These are phyloP conservation scores for Mormyrus lacerda DNA, from an alignment of 2,113 vertebrate species.

Conservation along the genomic window DNA sequence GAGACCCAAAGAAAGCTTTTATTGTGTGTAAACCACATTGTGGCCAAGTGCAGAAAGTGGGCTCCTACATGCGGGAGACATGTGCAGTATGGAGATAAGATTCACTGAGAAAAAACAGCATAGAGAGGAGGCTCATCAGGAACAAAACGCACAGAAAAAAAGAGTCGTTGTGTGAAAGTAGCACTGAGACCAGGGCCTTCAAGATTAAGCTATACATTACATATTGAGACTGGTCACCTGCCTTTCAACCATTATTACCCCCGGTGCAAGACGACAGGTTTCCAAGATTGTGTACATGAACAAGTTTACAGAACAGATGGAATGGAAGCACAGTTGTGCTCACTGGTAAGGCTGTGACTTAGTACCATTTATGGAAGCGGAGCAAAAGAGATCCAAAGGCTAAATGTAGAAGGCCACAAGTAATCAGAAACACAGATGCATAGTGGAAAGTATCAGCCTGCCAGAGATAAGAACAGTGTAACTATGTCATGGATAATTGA, in stretches of 20 bases:
- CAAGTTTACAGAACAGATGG: not conserved
- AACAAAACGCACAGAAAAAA: not conserved
- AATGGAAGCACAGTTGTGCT: not conserved
- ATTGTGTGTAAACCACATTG: not conserved
- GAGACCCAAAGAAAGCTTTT: not conserved
- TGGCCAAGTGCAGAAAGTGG: not conserved
- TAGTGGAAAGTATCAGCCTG: not conserved
- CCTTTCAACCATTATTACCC: not conserved
- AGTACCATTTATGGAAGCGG: not conserved
- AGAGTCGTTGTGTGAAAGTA: not conserved
- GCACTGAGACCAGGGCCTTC: not conserved
- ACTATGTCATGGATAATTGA: not conserved
- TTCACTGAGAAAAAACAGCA: not conserved
- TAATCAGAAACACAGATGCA: not conserved
- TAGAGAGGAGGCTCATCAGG: not conserved
- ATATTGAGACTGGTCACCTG: not conserved
- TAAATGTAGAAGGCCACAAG: slow-evolving; percentile 1
- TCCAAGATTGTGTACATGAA: not conserved
- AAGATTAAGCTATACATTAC: not conserved
- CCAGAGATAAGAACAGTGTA: not conserved
- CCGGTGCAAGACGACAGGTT: not conserved
- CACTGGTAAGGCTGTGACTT: not conserved
- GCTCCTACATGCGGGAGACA: not conserved
- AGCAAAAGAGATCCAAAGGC: not conserved
- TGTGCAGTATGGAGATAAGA: not conserved